Evolutionary conservation across 2,113 vertebrate genomes (phyloP), one percentile per base, ranked within the genome.

Genomic region (Tetrax tetrax): DNA sequence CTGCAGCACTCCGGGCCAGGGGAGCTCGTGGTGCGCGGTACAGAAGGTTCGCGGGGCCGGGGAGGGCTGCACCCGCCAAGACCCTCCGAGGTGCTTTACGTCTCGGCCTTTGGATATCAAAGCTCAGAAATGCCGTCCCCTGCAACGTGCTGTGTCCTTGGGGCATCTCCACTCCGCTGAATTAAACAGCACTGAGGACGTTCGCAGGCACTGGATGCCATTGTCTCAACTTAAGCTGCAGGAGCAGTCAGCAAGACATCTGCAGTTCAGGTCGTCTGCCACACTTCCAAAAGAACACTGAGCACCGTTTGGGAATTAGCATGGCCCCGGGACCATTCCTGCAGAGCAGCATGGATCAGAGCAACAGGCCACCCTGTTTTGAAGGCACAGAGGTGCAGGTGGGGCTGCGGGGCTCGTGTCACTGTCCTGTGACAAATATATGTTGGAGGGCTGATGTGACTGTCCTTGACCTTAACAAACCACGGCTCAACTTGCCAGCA

Each of bases 21-120:
- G 23, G 27, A 21, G 9, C 20, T 37, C 7, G 1, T 1, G 7
- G 18, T 25, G 15, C 7, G 1, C 1, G 6, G 14, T 23, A 12
- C 38, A 8, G 63, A 38, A 33, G n/a, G 22, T 7, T 70, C 63
- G 3, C 16, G 8, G 75, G 35, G 31, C 38, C 47, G 19, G n/a
- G 64, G 20, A 27, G 14, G 14, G 18, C 53, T 71, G 18, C n/a
- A 28, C 75, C 38, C 2, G 2, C 18, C 12, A n/a, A 22, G 5
- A 65, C n/a, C 43, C 31, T 72, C 53, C 0, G 2, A 41, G 12
- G 28, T 45, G 38, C 64, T 61, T 18, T 6, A 29, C 16, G 16
- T 43, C 50, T 68, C 74, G 53, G 29, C 0, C 47, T 75, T 70
- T 25, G 43, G 29, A 6, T 53, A 18, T 7, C 0, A 2, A 35